Base-by-base conservation (phyloP, 2,797 vertebrate species). In the Champsocephalus gunnari region DNA sequence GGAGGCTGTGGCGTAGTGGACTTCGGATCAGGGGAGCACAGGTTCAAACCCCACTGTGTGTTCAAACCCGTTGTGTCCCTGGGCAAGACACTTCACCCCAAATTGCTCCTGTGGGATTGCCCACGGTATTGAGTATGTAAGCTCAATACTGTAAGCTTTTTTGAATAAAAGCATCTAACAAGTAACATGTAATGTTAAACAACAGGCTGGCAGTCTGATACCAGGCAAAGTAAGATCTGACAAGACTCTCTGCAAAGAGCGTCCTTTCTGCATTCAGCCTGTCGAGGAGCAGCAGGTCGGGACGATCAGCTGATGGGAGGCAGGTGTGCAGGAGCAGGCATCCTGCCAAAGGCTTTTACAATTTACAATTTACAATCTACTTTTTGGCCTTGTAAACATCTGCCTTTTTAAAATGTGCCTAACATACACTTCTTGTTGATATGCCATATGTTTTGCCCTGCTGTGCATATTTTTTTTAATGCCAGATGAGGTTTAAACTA, bases 241-340 rank as follows among this genome's bases (percentile, higher is more conserved):
- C n/a, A 0, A 10, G 7, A 28, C 12, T 8, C 3, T 0, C 12
- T 10, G 60, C 4, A 63, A 10, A 54, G 17, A 59, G 43, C 9
- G 19, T n/a, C 57, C 41, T 55, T 73, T 17, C 63, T 59, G 60
- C 32, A 3, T 41, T 44, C 57, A 19, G 48, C 38, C 34, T 60
- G 70, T 68, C 13, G 32, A 44, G 66, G 53, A 47, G 6, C 73
- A 75, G 68, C 71, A 67, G 10, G 73, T 28, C 58, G 59, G 2
- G 32, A 5, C 0, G 38, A 76, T 76, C 68, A 71, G 54, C 70
- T 73, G 73, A 82, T 34, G 61, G 9, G 56, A 45, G 57, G 43
- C 69, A 79, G 57, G 68, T 79, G 72, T 70, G 55, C 51, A 48
- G 45, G 21, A 21, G 50, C 43, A 38, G 44, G 9, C 65, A 10